Evolutionary conservation across 2,797 vertebrate genomes (phyloP).

Genomic region (Melopsittacus undulatus): DNA sequence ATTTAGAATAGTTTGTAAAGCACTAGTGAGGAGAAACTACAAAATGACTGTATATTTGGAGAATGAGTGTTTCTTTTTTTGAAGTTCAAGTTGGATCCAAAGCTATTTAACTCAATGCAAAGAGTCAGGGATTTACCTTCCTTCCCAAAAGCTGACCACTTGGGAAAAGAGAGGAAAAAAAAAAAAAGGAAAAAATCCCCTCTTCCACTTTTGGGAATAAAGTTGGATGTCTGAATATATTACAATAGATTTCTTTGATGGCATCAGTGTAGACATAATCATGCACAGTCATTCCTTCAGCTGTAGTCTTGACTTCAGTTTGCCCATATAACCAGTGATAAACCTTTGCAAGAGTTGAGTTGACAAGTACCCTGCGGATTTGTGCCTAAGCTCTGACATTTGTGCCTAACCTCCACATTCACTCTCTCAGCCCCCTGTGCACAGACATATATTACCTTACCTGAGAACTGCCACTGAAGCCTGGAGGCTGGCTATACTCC

Average conservation of each 20-base stretch:
- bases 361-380: not conserved
- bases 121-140: not conserved
- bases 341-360: not conserved
- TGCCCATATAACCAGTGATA: not conserved
- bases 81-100: not conserved
- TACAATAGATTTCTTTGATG: not conserved
- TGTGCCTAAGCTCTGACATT: not conserved
- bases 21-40: not conserved
- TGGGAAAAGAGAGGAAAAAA: not conserved
- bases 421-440: not conserved
- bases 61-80: not conserved
- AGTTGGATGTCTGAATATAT: not conserved
- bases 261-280: not conserved
- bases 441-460: conserved; percentile 69
- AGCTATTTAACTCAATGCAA: not conserved
- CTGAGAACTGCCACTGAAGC: conserved; percentile 91
- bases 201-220: not conserved
- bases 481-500: conserved; percentile 92
- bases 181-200: fast-evolving
- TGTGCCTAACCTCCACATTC: not conserved
- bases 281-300: not conserved
- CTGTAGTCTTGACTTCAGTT: not conserved
- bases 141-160: not conserved
- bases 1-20: not conserved
- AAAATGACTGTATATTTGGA: not conserved